These are phyloP conservation scores for Brachyistius frenatus DNA, from an alignment of 2,113 vertebrate genomes.

Conservation along the genomic window DNA sequence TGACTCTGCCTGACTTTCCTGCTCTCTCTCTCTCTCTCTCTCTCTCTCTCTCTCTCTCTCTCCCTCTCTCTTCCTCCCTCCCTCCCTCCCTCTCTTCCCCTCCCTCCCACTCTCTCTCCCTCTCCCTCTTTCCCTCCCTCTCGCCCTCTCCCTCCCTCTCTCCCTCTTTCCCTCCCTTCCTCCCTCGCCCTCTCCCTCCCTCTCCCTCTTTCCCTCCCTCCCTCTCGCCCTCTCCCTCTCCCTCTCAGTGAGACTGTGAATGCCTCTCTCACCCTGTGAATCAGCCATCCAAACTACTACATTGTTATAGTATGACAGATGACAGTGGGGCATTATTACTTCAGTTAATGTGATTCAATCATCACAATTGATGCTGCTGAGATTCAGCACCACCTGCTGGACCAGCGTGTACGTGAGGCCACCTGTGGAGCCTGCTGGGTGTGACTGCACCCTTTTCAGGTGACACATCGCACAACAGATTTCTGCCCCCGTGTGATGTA, in stretches of 20 bases:
- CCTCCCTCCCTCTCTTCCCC: not conserved
- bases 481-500: not conserved
- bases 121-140: too few relatives aligned
- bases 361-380: constrained; percentile 18
- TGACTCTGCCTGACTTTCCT: constrained; percentile 59
- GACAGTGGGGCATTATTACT: constrained; percentile 50
- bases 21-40: constrained; percentile 31
- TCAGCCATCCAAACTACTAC: constrained; percentile 33
- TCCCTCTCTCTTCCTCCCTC: not conserved
- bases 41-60: not conserved
- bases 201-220: too few relatives aligned
- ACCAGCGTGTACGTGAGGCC: constrained; percentile 2
- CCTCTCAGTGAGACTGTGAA: constrained; percentile 14
- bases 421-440: constrained; percentile 9
- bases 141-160: too few relatives aligned
- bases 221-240: not conserved
- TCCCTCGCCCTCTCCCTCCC: not conserved
- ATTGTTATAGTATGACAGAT: constrained; percentile 49
- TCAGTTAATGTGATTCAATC: constrained; percentile 33
- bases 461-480: not conserved
- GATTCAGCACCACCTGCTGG: constrained; percentile 52
- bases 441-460: constrained; percentile 12
- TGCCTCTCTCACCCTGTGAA: constrained; percentile 40
- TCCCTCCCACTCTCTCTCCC: too few relatives aligned
- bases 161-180: too few relatives aligned